Evolutionary conservation across 1,140 invertebrate species (phyloP).

Genomic region (Coelopa frigida): DNA sequence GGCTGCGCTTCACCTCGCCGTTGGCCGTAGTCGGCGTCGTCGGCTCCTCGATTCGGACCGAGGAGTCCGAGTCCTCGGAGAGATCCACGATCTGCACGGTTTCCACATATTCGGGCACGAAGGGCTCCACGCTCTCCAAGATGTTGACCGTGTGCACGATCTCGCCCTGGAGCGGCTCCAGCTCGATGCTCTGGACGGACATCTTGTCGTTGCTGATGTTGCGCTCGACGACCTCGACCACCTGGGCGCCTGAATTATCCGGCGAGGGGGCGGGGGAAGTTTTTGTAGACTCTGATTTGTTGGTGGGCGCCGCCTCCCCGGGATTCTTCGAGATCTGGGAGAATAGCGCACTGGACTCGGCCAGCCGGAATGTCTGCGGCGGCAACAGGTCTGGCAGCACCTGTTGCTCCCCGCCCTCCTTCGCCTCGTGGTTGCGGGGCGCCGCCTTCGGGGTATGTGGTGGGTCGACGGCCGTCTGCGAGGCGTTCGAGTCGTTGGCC

Average conservation of each 20-base stretch:
- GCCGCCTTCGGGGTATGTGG: background rate
- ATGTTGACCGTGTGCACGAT: slow-evolving; percentile 42
- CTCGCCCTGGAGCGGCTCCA: slow-evolving; percentile 33
- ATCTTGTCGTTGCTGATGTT: slow-evolving; percentile 42
- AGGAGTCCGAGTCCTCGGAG: slow-evolving; percentile 38
- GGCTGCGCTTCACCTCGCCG: slow-evolving; percentile 28
- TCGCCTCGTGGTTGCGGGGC: slow-evolving; percentile 19
- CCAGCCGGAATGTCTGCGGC: slow-evolving; percentile 51
- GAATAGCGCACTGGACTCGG: slow-evolving; percentile 62
- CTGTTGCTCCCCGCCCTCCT: slow-evolving; percentile 2
- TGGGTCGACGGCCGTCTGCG: slow-evolving; percentile 4
- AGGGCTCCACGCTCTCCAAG: slow-evolving; percentile 37
- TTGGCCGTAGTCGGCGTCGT: too few relatives aligned
- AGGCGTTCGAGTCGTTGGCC: slow-evolving; percentile 8
- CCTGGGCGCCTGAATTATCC: slow-evolving; percentile 19
- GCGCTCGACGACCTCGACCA: slow-evolving; percentile 38
- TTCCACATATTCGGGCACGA: slow-evolving; percentile 42
- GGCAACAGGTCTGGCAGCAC: slow-evolving; percentile 40
- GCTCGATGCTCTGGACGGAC: slow-evolving; percentile 36
- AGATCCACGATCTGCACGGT: slow-evolving; percentile 43
- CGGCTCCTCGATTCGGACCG: slow-evolving; percentile 27
- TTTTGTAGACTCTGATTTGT: background rate
- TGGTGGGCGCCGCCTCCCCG: background rate
- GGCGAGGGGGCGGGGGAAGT: too few relatives aligned
- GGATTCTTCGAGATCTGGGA: slow-evolving; percentile 54